phyloP scores from a whole-genome alignment of 2,797 vertebrate genomes.

The Acanthurus leucopareius region DNA sequence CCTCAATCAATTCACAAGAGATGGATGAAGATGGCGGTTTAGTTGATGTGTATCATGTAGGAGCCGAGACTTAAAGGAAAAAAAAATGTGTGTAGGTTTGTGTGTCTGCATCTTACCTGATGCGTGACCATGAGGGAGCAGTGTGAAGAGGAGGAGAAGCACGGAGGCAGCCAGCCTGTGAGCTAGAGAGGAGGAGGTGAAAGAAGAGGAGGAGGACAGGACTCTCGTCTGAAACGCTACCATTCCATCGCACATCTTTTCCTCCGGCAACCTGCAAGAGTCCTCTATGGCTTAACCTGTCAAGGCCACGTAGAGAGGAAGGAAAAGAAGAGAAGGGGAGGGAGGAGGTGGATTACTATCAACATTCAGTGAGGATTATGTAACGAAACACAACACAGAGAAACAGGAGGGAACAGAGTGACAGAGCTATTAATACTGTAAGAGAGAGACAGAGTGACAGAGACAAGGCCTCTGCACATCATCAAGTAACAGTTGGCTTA shows the following conservation, averaged over 20 bases:
- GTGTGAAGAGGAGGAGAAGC: conserved; percentile 82
- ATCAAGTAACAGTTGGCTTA: conserved; percentile 40
- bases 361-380: conserved; percentile 76
- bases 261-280: conserved; percentile 77
- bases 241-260: conserved; percentile 89
- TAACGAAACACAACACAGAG: conserved; percentile 75
- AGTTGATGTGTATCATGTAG: conserved; percentile 39
- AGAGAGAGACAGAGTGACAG: conserved; percentile 13
- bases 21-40: conserved; percentile 45
- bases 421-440: conserved; percentile 23
- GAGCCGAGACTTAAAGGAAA: neutral
- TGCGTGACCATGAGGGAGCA: conserved; percentile 83
- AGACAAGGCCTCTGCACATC: conserved; percentile 26
- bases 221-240: conserved; percentile 84
- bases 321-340: conserved; percentile 37
- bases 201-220: conserved; percentile 62
- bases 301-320: conserved; percentile 55
- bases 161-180: conserved; percentile 81
- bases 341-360: conserved; percentile 73
- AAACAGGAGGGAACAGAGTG: conserved; percentile 43
- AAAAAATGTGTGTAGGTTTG: conserved; percentile 3
- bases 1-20: conserved; percentile 61
- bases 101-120: conserved; percentile 81
- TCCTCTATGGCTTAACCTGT: conserved; percentile 85
- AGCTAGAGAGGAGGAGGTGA: conserved; percentile 69